Conservation (phyloP, 1,140 invertebrate genomes). For the Conus betulinus region DNA sequence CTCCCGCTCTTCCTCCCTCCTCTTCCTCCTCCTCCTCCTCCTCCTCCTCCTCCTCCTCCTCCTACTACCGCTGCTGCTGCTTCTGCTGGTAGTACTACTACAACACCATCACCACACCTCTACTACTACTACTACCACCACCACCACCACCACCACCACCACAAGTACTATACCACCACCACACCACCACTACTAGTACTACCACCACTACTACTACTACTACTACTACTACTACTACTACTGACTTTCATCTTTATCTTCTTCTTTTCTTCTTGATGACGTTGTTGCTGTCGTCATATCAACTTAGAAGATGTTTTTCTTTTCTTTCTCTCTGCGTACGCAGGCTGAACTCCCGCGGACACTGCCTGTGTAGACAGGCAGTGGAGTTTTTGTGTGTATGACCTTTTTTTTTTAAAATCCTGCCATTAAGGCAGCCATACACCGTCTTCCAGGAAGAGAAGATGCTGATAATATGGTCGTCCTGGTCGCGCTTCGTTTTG, state of each 20-base stretch:
- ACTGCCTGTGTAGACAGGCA: no score
- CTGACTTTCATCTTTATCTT: neutral
- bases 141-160: neutral
- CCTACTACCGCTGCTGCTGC: neutral
- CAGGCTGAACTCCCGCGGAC: no score
- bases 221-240: neutral
- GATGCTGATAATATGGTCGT: no score
- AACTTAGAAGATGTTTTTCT: no score
- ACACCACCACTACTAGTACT: neutral
- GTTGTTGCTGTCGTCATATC: no score
- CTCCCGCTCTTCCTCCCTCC: neutral
- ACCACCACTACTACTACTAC: neutral
- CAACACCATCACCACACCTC: neutral
- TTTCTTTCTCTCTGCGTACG: no score
- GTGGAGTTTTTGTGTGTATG: no score
- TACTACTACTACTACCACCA: constrained; percentile 13
- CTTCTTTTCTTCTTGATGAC: no score
- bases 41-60: neutral
- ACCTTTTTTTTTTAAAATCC: no score
- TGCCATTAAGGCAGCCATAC: no score
- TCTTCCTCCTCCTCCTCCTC: neutral
- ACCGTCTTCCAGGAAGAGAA: no score
- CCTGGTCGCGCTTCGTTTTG: no score
- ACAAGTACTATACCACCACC: neutral
- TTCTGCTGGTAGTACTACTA: neutral